phyloP scores from a whole-genome alignment of 2,113 vertebrate species.

The Stictonetta naevosa region DNA sequence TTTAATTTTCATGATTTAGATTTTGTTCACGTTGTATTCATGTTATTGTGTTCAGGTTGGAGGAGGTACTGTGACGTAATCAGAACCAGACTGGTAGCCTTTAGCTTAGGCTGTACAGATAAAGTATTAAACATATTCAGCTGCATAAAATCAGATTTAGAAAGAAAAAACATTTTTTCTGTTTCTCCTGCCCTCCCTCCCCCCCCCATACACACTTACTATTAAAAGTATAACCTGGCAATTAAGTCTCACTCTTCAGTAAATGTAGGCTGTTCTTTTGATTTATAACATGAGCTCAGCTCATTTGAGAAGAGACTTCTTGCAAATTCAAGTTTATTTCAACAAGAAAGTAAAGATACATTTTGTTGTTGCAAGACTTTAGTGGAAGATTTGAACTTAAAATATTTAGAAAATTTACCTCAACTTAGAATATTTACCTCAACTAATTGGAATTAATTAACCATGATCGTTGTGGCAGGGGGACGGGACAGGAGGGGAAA shows the following conservation, averaged over 20 bases:
- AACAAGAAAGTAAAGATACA: not conserved
- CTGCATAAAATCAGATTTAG: not conserved
- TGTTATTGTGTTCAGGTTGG: not conserved
- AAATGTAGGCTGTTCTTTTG: not conserved
- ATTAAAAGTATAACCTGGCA: not conserved
- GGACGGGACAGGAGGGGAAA: too few relatives aligned
- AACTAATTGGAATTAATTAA: not conserved
- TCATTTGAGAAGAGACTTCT: not conserved
- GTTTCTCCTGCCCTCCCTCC: not conserved
- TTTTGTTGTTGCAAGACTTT: not conserved
- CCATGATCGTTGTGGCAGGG: not conserved
- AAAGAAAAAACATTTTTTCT: not conserved
- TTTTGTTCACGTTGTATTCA: not conserved
- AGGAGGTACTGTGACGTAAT: not conserved
- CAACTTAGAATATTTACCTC: not conserved
- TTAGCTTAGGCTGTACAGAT: not conserved
- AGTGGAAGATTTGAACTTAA: not conserved
- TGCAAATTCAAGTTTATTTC: conserved; percentile 43
- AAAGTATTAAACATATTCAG: not conserved
- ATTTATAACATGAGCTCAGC: not conserved
- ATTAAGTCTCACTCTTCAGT: not conserved
- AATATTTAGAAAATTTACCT: not conserved
- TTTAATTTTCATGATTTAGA: not conserved
- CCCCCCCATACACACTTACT: not conserved
- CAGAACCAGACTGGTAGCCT: not conserved